phyloP scores from a whole-genome alignment of 2,797 vertebrate species.

The Lophius americanus region DNA sequence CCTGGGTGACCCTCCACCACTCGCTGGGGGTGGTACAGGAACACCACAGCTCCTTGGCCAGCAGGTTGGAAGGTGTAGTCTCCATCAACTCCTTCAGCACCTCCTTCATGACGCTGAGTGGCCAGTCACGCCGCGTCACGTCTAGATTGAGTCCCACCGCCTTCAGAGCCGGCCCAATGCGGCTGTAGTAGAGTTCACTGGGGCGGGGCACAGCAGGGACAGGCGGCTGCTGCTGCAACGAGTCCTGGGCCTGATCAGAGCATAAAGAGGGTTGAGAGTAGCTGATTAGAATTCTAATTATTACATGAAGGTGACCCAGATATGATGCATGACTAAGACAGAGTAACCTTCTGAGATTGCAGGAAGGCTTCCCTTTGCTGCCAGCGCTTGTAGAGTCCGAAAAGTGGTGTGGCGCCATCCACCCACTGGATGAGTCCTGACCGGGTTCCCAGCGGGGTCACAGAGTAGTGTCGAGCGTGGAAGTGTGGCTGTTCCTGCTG shows the following conservation, averaged over 20 bases:
- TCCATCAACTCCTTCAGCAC: constrained; percentile 98
- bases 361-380: constrained; percentile 94
- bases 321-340: not conserved
- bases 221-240: constrained; percentile 90
- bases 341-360: constrained; percentile 93
- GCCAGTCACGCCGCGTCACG: constrained; percentile 96
- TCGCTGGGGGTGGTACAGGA: constrained; percentile 96
- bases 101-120: constrained; percentile 94
- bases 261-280: accelerated
- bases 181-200: constrained; percentile 98
- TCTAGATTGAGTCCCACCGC: constrained; percentile 93
- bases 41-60: constrained; percentile 99
- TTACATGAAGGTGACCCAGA: too few species aligned
- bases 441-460: constrained; percentile 94
- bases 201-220: constrained; percentile 94
- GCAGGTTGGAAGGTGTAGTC: constrained; percentile 92
- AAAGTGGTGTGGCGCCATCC: constrained; percentile 95
- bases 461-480: constrained; percentile 95
- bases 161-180: constrained; percentile 94
- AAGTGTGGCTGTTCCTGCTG: constrained; percentile 94
- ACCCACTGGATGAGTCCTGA: constrained; percentile 99
- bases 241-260: constrained; percentile 88
- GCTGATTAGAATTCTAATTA: not conserved
- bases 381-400: constrained; percentile 98
- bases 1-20: constrained; percentile 99